A percentile compares a stretch with the other conserved stretches of the same genome.
These are phyloP conservation scores for Apodemus sylvaticus DNA, from an alignment of 2,113 vertebrate genomes.

Conservation along the genomic window DNA sequence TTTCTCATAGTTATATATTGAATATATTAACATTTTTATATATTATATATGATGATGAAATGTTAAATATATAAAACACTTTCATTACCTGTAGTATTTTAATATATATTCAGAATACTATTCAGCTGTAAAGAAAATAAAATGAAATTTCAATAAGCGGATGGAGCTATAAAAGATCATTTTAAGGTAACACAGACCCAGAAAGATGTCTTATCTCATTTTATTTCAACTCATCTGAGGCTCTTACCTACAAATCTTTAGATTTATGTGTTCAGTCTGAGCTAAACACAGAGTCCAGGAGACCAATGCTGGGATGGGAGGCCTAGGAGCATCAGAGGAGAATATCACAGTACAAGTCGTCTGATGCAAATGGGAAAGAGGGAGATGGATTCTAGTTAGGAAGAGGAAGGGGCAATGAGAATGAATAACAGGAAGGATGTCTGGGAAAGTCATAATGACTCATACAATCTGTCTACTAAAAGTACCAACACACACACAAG, in stretches of 20 bases:
- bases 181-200: neutral
- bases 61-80: too few species aligned
- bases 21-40: too few species aligned
- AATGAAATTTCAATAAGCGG: neutral
- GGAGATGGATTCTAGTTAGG: neutral
- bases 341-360: neutral
- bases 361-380: neutral
- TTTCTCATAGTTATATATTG: too few species aligned
- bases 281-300: neutral
- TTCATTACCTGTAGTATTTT: too few species aligned
- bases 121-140: neutral
- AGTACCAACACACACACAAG: neutral
- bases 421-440: neutral
- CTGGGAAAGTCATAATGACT: neutral
- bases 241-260: neutral
- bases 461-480: neutral
- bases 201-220: neutral
- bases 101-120: neutral
- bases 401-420: neutral
- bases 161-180: neutral
- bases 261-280: neutral
- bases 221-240: neutral
- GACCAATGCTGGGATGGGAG: neutral
- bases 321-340: neutral
- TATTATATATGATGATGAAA: too few species aligned